Conservation (phyloP, 2,888 invertebrate genomes). For the Morinoia aosen region DNA sequence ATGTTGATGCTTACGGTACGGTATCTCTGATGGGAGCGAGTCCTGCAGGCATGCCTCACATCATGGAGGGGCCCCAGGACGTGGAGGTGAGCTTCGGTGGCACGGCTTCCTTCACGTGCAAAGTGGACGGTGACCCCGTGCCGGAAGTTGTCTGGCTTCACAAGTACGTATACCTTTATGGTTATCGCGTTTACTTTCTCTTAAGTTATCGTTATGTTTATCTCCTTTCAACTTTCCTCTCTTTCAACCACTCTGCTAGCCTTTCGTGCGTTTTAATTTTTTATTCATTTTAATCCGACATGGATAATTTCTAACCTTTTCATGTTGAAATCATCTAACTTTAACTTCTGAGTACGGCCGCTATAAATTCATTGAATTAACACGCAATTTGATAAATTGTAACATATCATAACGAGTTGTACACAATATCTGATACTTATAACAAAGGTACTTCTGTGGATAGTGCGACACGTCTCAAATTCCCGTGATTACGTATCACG, state of each 20-base stretch:
- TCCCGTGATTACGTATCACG: neutral
- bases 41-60: constrained; percentile 79
- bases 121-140: constrained; percentile 85
- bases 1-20: neutral
- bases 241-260: no score
- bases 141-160: constrained; percentile 86
- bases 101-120: constrained; percentile 84
- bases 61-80: constrained; percentile 85
- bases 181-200: no score
- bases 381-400: no score
- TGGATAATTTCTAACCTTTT: neutral
- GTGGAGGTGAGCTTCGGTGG: constrained; percentile 84
- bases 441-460: no score
- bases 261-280: no score
- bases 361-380: no score
- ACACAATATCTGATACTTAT: neutral
- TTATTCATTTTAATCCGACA: neutral
- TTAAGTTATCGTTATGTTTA: no score
- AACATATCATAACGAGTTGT: neutral
- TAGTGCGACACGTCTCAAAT: neutral
- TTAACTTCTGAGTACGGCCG: neutral
- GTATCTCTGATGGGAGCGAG: neutral
- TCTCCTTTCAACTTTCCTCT: neutral
- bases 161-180: constrained; percentile 56
- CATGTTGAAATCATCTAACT: neutral